Percentiles rank a stretch among this genome's conserved stretches.
Evolutionary conservation across 2,113 vertebrate genomes (phyloP).

Genomic region (Mus spicilegus): DNA sequence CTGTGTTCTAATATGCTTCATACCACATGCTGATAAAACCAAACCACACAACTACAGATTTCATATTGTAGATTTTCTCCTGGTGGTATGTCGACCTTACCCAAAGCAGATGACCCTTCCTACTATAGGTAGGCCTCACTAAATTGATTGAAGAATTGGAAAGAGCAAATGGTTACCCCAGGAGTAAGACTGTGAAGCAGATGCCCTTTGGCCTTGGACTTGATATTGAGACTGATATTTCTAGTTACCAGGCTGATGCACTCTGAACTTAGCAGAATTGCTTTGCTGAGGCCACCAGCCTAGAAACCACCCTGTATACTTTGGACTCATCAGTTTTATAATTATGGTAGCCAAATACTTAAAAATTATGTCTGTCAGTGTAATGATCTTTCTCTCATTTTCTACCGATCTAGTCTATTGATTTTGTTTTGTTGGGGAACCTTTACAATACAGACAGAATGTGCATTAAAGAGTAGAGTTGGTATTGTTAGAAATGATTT

Average conservation of each 20-base stretch:
- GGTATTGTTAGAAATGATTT: background rate
- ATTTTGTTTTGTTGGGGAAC: background rate
- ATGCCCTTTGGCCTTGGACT: background rate
- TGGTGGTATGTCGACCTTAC: background rate
- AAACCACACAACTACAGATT: background rate
- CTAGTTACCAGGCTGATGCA: background rate
- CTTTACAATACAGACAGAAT: background rate
- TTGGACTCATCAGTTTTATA: background rate
- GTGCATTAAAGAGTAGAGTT: background rate
- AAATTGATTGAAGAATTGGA: background rate
- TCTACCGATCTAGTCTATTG: accelerated
- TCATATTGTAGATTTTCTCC: background rate
- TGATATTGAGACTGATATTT: background rate
- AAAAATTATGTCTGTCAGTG: background rate
- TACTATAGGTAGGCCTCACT: background rate
- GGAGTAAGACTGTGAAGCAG: background rate
- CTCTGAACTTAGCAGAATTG: background rate
- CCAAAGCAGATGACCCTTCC: background rate
- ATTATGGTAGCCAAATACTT: background rate
- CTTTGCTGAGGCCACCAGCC: background rate
- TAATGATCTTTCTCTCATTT: background rate
- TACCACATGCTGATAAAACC: background rate
- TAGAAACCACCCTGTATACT: background rate
- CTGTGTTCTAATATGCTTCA: background rate
- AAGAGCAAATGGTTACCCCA: background rate